Conservation (phyloP, 2,113 vertebrate genomes). For the Hipposideros armiger region DNA sequence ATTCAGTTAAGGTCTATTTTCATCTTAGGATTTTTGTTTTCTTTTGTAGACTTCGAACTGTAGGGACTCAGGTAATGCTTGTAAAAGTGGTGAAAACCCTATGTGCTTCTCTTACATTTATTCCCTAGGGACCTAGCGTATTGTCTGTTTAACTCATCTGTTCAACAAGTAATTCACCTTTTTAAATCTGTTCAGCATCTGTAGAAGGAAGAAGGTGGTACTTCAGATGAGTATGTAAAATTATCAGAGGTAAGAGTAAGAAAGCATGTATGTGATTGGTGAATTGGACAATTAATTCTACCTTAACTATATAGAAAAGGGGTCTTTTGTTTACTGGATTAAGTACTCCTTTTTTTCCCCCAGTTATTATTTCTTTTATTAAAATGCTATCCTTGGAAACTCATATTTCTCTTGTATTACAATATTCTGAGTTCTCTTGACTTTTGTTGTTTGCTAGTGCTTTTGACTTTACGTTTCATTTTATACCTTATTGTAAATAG, state of each 20-base stretch:
- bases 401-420: background rate
- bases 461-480: background rate
- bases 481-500: background rate
- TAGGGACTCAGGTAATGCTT: background rate
- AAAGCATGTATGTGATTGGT: background rate
- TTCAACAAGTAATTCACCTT: background rate
- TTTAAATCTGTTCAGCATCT: background rate
- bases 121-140: background rate
- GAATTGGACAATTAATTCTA: background rate
- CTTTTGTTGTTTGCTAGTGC: background rate
- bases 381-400: background rate
- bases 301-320: background rate
- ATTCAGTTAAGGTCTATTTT: background rate
- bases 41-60: background rate
- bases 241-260: background rate
- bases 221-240: slow-evolving; percentile 1
- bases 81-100: slow-evolving; percentile 16
- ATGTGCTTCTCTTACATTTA: background rate
- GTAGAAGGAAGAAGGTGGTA: background rate
- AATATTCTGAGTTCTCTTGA: background rate
- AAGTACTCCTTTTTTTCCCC: background rate
- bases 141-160: slow-evolving; percentile 7
- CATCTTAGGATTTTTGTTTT: background rate
- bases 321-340: background rate
- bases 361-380: background rate